Evolutionary conservation across 1,140 invertebrate genomes (phyloP).

Genomic region (Drosophila rhopaloa): DNA sequence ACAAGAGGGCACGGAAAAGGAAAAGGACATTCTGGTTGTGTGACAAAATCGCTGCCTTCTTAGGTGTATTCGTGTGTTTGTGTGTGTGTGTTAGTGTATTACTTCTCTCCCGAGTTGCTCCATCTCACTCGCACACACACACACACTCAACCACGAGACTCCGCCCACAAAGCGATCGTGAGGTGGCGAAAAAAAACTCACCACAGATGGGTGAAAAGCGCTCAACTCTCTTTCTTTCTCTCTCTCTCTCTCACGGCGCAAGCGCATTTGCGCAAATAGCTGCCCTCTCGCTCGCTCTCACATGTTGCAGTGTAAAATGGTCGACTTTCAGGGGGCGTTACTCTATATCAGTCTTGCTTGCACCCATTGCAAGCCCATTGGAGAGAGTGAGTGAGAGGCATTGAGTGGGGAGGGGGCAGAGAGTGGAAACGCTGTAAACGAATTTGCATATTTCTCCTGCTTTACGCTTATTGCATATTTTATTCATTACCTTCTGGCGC

Average conservation of each 20-base stretch:
- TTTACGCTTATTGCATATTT: constrained; percentile 80
- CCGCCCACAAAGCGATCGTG: constrained; percentile 76
- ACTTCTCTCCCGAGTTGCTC: constrained; percentile 1
- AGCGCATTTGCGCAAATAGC: neutral
- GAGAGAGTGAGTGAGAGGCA: neutral
- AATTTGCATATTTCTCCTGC: constrained; percentile 76
- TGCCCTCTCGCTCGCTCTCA: constrained; percentile 20
- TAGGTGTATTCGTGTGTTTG: neutral
- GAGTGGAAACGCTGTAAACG: constrained; percentile 42
- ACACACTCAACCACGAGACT: constrained; percentile 31
- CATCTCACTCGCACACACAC: constrained; percentile 49
- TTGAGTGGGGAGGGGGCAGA: neutral
- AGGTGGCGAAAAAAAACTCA: constrained; percentile 42
- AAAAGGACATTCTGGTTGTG: constrained; percentile 38
- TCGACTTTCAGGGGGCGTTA: constrained; percentile 69
- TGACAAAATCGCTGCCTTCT: constrained; percentile 30
- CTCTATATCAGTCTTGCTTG: constrained; percentile 50
- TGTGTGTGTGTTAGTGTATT: neutral
- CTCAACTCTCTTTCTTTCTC: constrained; percentile 22
- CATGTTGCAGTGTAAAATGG: constrained; percentile 70
- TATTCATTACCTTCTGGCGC: constrained; percentile 79
- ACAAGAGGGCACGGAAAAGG: constrained; percentile 24
- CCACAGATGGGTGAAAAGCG: constrained; percentile 22
- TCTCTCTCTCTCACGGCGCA: constrained; percentile 9
- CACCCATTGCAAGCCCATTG: neutral